Evolutionary conservation across 2,113 vertebrate genomes (phyloP).

Genomic region (Oxyruncus cristatus): DNA sequence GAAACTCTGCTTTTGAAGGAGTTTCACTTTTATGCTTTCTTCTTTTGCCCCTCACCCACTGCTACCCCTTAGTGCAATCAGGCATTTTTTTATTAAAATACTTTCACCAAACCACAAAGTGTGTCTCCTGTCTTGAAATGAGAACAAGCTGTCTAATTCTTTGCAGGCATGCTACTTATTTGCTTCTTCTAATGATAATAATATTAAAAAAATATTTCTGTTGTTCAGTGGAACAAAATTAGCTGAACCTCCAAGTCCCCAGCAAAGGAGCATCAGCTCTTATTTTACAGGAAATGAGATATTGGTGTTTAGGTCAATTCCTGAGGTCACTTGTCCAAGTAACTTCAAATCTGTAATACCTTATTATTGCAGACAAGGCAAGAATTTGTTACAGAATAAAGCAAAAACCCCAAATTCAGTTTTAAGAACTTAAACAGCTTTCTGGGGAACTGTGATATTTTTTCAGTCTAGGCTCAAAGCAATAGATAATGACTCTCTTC

Average conservation of each 20-base stretch:
- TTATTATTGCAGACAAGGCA: neutral
- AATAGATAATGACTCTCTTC: neutral
- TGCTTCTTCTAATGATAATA: neutral
- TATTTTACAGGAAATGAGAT: neutral
- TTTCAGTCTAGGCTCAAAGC: neutral
- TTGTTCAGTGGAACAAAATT: neutral
- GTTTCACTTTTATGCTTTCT: neutral
- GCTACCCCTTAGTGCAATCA: neutral
- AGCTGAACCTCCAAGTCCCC: neutral
- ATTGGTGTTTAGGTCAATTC: neutral
- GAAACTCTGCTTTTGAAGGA: neutral
- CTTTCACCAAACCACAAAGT: neutral
- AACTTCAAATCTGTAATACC: neutral
- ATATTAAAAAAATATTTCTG: neutral
- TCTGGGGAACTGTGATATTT: neutral
- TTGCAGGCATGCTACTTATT: rapidly evolving
- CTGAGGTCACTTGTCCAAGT: neutral
- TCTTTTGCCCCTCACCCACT: neutral
- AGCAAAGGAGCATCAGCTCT: neutral
- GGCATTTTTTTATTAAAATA: neutral
- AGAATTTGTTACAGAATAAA: neutral
- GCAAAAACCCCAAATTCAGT: neutral
- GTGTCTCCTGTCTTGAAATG: neutral
- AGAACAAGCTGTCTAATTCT: neutral
- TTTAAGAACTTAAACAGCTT: neutral